A percentile compares a stretch with the other conserved stretches of the same genome.
phyloP scores from a whole-genome alignment of 2,797 vertebrate species.

The Phataginus tetradactyla region DNA sequence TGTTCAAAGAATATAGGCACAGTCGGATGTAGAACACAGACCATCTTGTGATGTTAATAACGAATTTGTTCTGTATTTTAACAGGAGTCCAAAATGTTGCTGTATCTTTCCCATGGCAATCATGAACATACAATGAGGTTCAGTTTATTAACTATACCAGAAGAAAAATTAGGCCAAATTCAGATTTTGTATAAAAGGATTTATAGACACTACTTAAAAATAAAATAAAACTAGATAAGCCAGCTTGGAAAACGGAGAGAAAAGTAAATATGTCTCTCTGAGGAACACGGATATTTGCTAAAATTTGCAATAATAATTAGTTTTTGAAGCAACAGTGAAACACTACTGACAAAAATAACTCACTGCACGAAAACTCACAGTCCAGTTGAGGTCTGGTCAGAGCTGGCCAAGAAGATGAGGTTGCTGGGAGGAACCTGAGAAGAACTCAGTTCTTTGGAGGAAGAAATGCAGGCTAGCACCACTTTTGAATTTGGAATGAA shows the following conservation, averaged over 20 bases:
- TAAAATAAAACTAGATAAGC: conserved; percentile 25
- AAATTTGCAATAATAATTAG: background rate
- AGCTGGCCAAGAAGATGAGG: background rate
- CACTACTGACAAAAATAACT: conserved; percentile 24
- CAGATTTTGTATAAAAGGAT: background rate
- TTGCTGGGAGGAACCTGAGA: background rate
- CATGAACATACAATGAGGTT: background rate
- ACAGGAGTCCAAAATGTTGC: background rate
- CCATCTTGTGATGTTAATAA: background rate
- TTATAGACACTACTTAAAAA: conserved; percentile 7
- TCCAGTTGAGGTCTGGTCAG: background rate
- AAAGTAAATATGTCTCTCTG: background rate
- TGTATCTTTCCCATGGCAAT: background rate
- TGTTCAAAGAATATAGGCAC: background rate
- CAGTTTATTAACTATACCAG: conserved; percentile 19
- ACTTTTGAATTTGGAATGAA: conserved; percentile 60
- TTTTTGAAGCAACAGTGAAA: conserved; percentile 29
- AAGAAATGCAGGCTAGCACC: conserved; percentile 23
- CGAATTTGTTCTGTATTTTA: background rate
- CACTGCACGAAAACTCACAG: background rate
- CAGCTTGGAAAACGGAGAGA: conserved; percentile 10
- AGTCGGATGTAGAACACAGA: background rate
- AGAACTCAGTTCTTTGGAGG: background rate
- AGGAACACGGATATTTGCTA: background rate
- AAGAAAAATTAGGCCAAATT: conserved; percentile 24